These are phyloP conservation scores for Dicrostonyx torquatus DNA, from an alignment of 2,797 vertebrate genomes.

Conservation along the genomic window DNA sequence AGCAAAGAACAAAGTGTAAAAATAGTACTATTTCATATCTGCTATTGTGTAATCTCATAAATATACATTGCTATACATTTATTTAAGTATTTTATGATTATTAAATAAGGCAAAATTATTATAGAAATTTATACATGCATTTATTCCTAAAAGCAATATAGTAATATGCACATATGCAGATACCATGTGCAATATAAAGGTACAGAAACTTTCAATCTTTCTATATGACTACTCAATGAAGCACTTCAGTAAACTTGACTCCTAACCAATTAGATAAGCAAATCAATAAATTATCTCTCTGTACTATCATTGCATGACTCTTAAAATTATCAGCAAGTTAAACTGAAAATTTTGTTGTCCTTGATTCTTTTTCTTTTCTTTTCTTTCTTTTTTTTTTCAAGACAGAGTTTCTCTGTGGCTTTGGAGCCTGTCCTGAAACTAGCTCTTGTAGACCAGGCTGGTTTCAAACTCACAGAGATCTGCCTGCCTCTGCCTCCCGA, in stretches of 20 bases:
- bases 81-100: background rate
- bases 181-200: background rate
- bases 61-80: background rate
- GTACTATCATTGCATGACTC: background rate
- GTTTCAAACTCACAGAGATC: too few relatives aligned
- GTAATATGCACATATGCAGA: background rate
- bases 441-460: too few relatives aligned
- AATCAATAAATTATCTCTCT: background rate
- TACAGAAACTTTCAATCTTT: background rate
- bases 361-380: too few relatives aligned
- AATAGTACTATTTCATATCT: background rate
- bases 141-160: background rate
- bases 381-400: too few relatives aligned
- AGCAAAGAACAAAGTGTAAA: background rate
- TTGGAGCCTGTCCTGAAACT: too few relatives aligned
- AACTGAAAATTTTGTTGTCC: background rate
- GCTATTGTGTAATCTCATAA: background rate
- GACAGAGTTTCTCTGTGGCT: too few relatives aligned
- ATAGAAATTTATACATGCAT: background rate
- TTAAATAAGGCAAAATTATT: background rate
- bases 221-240: background rate
- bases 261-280: background rate
- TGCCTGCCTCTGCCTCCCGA: too few relatives aligned
- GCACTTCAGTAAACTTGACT: background rate
- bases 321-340: background rate